These are phyloP conservation scores for Exaiptasia diaphana DNA, from an alignment of 64 coral and sea anemone species.

Conservation along the genomic window DNA sequence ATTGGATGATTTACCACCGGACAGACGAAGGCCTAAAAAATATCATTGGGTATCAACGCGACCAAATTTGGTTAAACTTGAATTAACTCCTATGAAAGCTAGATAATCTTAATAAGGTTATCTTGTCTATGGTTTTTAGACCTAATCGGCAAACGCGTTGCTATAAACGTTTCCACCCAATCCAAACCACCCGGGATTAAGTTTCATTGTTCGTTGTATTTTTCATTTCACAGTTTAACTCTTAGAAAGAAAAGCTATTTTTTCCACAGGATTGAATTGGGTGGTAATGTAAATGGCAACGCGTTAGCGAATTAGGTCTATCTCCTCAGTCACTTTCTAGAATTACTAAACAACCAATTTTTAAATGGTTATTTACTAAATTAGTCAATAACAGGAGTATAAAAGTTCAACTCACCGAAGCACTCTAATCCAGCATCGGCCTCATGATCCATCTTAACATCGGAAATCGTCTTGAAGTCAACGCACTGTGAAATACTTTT, in stretches of 20 bases:
- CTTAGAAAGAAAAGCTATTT: too few relatives aligned
- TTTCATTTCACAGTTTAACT: too few relatives aligned
- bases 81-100: neutral
- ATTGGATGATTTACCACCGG: neutral
- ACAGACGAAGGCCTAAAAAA: constrained; percentile 11
- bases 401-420: neutral
- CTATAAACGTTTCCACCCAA: too few relatives aligned
- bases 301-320: too few relatives aligned
- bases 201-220: too few relatives aligned
- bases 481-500: neutral
- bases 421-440: neutral
- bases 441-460: neutral
- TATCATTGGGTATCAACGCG: neutral
- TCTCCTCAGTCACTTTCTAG: too few relatives aligned
- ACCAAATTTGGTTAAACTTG: neutral
- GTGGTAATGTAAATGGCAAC: too few relatives aligned
- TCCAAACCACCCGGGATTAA: too few relatives aligned
- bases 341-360: too few relatives aligned
- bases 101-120: neutral
- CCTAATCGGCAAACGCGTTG: neutral
- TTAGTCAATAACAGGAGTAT: neutral
- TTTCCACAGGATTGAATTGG: too few relatives aligned
- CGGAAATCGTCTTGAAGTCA: neutral
- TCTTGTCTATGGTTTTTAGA: neutral
- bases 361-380: neutral